Evolutionary conservation across 2,797 vertebrate genomes (phyloP), one percentile per base, ranked within the genome.

Genomic region (Pachyuromys duprasi): DNA sequence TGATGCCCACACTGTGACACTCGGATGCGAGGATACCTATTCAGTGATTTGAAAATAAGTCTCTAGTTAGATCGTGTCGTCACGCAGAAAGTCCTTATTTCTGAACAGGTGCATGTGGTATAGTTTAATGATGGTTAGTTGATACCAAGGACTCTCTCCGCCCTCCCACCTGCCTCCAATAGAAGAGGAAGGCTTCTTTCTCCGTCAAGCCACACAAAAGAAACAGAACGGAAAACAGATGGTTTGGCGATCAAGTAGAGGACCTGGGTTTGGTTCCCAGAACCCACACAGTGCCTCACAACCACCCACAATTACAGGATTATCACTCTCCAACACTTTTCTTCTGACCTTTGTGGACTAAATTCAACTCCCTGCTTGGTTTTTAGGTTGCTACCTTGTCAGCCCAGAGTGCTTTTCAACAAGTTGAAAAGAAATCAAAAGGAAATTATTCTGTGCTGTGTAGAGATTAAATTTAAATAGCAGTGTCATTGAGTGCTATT

Each of bases 21-120:
- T 45, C 60, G 70, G 42, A 36, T 36, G 9, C 57, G 95, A 74
- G 91, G 18, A 90, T 28, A 9, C 60, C 62, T 69, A n/a, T 49
- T 45, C 8, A 28, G 31, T 45, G 84, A 33, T 95, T 81, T 84
- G 69, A 89, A 79, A 96, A 81, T 36, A 39, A 95, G 62, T 88
- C 42, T 20, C 63, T 13, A 36, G 39, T 55, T 92, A 20, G 57
- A 74, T 13, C 7, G n/a, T 1, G 57, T 69, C n/a, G 45, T 67
- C 49, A 49, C 49, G 67, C n/a, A 72, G 11, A 87, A 78, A 33
- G 28, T 15, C 26, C 39, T 93, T 93, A 26, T 14, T 95, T 96
- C 82, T 86, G 53, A 90, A 57, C 17, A 76, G 22, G 5, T 39
- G 24, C n/a, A 33, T 13, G n/a, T 49, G 8, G 15, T 53, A 53